Conservation (phyloP, 2,797 vertebrate species). For the Acestrorhynchus altus region DNA sequence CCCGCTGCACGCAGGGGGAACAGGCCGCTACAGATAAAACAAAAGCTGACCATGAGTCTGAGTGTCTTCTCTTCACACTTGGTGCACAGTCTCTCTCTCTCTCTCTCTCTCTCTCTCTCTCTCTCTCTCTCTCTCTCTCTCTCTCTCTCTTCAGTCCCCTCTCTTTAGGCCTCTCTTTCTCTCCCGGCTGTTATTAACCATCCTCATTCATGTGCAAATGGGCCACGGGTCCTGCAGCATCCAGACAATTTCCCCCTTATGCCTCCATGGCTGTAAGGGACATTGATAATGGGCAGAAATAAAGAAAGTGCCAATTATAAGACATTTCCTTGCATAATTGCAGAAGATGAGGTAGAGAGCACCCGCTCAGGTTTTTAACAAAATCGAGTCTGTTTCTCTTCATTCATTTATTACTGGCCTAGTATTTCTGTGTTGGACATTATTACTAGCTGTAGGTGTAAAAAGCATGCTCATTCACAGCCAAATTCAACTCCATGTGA, state of each 20-base stretch:
- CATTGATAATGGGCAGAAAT: slow-evolving; percentile 78
- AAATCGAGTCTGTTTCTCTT: slow-evolving; percentile 54
- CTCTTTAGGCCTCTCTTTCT: background rate
- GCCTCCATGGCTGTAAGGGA: slow-evolving; percentile 70
- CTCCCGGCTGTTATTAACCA: slow-evolving; percentile 47
- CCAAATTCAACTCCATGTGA: slow-evolving; percentile 18
- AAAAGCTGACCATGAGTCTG: slow-evolving; percentile 44
- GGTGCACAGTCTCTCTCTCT: background rate
- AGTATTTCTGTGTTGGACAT: slow-evolving; percentile 49
- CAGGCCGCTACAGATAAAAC: slow-evolving; percentile 38
- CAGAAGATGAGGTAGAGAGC: slow-evolving; percentile 68
- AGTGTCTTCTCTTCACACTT: slow-evolving; percentile 19
- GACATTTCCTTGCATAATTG: slow-evolving; percentile 75
- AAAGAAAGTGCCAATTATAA: slow-evolving; percentile 80
- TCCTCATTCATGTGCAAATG: slow-evolving; percentile 60
- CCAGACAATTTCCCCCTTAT: slow-evolving; percentile 38
- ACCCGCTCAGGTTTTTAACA: slow-evolving; percentile 66
- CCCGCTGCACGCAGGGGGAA: slow-evolving; percentile 33
- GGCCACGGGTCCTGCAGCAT: slow-evolving; percentile 53
- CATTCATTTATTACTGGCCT: slow-evolving; percentile 47
- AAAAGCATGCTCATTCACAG: slow-evolving; percentile 13
- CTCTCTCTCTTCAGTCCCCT: background rate
- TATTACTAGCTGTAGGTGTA: slow-evolving; percentile 44
- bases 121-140: background rate
- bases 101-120: background rate